phyloP scores from a whole-genome alignment of 2,888 invertebrate genomes.

The Eucera pruinosa region DNA sequence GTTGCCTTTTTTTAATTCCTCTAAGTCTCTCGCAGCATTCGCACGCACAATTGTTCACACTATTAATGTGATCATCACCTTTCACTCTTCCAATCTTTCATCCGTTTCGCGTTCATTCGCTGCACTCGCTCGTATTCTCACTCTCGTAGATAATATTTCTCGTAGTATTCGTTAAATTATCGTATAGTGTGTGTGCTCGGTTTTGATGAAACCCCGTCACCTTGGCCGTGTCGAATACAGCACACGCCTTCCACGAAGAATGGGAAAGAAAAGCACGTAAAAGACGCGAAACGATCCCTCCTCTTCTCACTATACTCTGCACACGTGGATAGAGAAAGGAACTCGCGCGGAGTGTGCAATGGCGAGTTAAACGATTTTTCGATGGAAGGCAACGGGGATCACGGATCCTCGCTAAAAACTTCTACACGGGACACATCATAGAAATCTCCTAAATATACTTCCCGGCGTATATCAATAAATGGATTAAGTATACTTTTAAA shows the following conservation, averaged over 20 bases:
- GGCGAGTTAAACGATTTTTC: neutral
- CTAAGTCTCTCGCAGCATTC: constrained; percentile 1
- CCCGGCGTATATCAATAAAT: constrained; percentile 60
- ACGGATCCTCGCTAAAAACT: constrained; percentile 51
- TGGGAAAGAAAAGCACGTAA: neutral
- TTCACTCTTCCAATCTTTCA: neutral
- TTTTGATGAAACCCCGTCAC: constrained; percentile 23
- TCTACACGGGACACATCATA: constrained; percentile 54
- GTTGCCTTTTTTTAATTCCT: constrained; percentile 32
- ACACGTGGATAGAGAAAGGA: neutral
- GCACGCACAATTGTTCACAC: too few relatives aligned
- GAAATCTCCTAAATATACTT: constrained; percentile 66
- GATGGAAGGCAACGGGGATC: constrained; percentile 22
- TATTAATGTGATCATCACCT: too few relatives aligned
- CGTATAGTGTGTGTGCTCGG: constrained; percentile 19
- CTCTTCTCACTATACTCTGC: too few relatives aligned
- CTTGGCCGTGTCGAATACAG: constrained; percentile 12
- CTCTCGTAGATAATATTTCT: constrained; percentile 1
- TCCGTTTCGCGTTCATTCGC: neutral
- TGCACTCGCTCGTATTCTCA: neutral
- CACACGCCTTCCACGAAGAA: too few relatives aligned
- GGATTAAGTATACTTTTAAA: constrained; percentile 63
- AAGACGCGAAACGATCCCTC: neutral
- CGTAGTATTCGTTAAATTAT: constrained; percentile 27
- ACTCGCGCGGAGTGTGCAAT: neutral